Percentiles rank a stretch among this genome's conserved stretches.
Evolutionary conservation across 2,113 vertebrate species (phyloP).

Genomic region (Oxyura jamaicensis): DNA sequence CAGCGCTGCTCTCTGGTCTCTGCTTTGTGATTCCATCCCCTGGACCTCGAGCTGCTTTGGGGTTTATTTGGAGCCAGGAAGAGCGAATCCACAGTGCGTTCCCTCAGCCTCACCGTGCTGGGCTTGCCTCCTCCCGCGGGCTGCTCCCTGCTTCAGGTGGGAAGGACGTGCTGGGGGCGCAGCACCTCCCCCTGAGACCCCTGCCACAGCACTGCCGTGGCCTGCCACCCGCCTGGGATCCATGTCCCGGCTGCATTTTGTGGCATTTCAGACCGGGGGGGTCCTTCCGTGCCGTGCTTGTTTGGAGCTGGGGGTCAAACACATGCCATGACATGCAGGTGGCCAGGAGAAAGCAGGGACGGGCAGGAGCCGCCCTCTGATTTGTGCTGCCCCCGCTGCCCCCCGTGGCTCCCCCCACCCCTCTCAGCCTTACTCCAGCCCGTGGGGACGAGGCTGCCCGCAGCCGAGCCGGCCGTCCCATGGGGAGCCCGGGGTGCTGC

Average conservation of each 20-base stretch:
- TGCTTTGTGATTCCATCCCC: neutral
- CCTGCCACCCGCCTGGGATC: neutral
- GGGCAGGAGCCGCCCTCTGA: neutral
- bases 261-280: neutral
- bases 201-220: neutral
- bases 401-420: neutral
- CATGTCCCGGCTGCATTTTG: neutral
- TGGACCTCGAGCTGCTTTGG: neutral
- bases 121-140: neutral
- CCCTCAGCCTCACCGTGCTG: accelerated
- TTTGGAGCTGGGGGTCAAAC: neutral
- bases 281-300: neutral
- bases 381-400: neutral
- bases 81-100: neutral
- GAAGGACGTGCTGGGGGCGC: neutral
- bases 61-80: neutral
- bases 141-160: neutral
- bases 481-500: neutral
- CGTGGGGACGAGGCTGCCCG: neutral
- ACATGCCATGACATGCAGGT: accelerated
- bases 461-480: neutral
- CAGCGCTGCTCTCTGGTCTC: neutral
- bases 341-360: neutral
- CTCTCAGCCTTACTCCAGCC: constrained; percentile 27
- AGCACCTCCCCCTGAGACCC: neutral